Base-by-base conservation (phyloP, 1,140 invertebrate species). In the Hycleus phaleratus region DNA sequence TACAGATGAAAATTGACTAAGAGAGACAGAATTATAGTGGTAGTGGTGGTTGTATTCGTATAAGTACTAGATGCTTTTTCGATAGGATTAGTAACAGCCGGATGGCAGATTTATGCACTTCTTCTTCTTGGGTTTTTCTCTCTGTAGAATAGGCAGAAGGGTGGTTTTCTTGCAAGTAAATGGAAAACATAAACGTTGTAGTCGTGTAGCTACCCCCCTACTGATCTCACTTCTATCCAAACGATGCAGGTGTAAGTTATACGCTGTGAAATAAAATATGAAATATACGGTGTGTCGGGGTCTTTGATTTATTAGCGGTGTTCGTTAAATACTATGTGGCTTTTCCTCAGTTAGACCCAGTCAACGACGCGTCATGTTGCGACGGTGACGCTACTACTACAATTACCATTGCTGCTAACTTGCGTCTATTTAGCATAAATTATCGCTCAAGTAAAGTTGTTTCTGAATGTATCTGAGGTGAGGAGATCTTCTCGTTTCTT, bases 231-330 rank as follows among this genome's bases (percentile, higher is more conserved):
- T 32, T 32, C 4, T 32, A 32, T 32, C 32, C 32, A 32, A 18
- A 32, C 7, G 50, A 57, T 61, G 55, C 59, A 61, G 59, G 59
- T 61, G 59, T 65, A 61, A 67, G 59, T 63, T 65, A 62, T 61
- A 63, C 63, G 61, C 44, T 44, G 52, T 45, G 46, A 64, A 66
- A 66, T 66, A 68, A 68, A 66, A 68, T 66, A 68, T 64, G 66
- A 68, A 68, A 68, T 68, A 68, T 61, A 47, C 59, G 39, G 49
- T 59, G 58, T 18, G 32, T 59, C 59, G 62, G 63, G 42, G 50
- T 50, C 63, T 68, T 66, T 68, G 66, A 68, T 68, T 68, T 68
- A 68, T 68, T 68, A 68, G 63, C 61, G 66, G 59, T 64, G 62
- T 68, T 65, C 66, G 64, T 68, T 68, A 68, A 68, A 68, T 68